These are phyloP conservation scores for Microplitis deprimator DNA, from an alignment of 2,888 invertebrate species.

Conservation along the genomic window DNA sequence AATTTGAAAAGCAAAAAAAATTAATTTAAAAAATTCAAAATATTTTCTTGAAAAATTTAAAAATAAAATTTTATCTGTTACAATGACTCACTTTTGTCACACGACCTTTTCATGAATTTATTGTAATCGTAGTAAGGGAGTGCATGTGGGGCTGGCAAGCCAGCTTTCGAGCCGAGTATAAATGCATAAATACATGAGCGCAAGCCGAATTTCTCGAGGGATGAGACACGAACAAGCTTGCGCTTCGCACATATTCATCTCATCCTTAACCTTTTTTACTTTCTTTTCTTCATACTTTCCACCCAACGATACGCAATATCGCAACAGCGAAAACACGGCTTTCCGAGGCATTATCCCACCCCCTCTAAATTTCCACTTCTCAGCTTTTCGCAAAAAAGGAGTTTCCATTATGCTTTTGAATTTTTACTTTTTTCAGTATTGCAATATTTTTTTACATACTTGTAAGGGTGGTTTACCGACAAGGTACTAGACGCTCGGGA, in stretches of 20 bases:
- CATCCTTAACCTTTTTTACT: conserved; percentile 7
- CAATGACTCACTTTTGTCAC: conserved; percentile 41
- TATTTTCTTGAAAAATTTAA: background rate
- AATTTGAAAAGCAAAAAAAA: too few relatives aligned
- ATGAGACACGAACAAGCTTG: conserved; percentile 57
- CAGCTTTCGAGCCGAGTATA: conserved; percentile 45
- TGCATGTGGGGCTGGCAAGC: conserved; percentile 11
- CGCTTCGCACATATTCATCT: conserved; percentile 58
- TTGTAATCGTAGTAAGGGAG: background rate
- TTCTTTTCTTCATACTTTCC: conserved; percentile 46
- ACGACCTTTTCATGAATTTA: conserved; percentile 4
- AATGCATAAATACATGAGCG: conserved; percentile 71
- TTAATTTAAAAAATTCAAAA: too few relatives aligned
- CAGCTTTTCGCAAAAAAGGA: conserved; percentile 6
- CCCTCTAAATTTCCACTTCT: conserved; percentile 51
- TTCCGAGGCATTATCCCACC: conserved; percentile 56
- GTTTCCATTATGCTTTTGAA: conserved; percentile 19
- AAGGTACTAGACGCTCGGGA: conserved; percentile 33
- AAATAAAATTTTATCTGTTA: conserved; percentile 33
- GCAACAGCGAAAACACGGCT: conserved; percentile 61
- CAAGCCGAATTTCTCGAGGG: conserved; percentile 51
- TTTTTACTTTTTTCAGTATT: background rate
- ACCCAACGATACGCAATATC: conserved; percentile 59
- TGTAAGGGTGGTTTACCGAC: conserved; percentile 23
- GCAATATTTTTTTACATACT: conserved; percentile 18